Conservation (phyloP, 2,113 vertebrate genomes). For the Hepsetus odoe region DNA sequence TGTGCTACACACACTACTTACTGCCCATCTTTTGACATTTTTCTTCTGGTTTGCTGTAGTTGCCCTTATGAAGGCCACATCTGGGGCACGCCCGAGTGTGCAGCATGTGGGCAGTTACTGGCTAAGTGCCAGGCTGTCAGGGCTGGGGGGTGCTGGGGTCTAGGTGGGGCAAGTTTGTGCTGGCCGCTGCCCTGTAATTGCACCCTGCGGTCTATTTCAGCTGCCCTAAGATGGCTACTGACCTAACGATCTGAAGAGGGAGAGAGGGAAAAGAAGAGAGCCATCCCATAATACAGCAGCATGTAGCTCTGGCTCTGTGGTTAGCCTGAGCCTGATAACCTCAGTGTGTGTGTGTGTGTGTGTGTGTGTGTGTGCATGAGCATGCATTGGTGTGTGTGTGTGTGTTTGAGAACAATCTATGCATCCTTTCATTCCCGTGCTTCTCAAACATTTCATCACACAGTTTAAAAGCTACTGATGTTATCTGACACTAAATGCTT, state of each 20-base stretch:
- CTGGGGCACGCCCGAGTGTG: conserved; percentile 10
- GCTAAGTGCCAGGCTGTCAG: conserved; percentile 60
- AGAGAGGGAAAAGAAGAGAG: background rate
- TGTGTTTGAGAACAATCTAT: background rate
- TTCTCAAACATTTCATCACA: no score
- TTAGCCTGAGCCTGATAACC: background rate
- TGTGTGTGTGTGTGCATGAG: no score
- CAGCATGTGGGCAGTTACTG: conserved; percentile 17
- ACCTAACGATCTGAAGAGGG: conserved; percentile 22
- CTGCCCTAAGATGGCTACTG: conserved; percentile 26
- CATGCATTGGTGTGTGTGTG: background rate
- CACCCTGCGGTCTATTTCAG: conserved; percentile 36
- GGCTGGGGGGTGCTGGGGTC: conserved; percentile 55
- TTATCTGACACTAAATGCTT: no score
- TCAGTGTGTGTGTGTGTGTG: background rate
- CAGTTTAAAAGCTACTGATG: no score
- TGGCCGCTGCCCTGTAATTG: conserved; percentile 70
- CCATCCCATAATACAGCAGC: conserved; percentile 1
- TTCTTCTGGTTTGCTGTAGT: background rate
- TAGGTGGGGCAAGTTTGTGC: conserved; percentile 58
- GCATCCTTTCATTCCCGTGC: no score
- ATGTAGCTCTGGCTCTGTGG: conserved; percentile 11
- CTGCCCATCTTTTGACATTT: background rate
- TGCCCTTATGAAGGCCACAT: conserved; percentile 4
- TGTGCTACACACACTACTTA: background rate